Evolutionary conservation across 2,888 invertebrate species (phyloP).

Genomic region (Apoda limacodes): DNA sequence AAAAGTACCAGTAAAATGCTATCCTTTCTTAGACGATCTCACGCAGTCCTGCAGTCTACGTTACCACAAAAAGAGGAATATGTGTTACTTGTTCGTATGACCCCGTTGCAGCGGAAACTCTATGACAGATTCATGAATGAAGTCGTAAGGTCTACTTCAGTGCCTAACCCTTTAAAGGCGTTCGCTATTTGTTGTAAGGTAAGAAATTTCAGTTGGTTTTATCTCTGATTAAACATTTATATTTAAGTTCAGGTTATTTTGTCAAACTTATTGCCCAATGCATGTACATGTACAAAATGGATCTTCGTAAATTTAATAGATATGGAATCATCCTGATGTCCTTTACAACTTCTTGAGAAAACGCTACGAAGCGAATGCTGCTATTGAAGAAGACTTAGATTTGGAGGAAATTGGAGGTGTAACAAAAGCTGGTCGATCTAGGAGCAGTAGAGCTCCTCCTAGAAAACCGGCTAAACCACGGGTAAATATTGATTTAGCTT

Average conservation of each 20-base stretch:
- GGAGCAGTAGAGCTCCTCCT: conserved; percentile 31
- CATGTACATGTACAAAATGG: neutral
- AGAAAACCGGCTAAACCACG: conserved; percentile 35
- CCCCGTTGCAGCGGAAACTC: conserved; percentile 87
- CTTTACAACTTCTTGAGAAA: conserved; percentile 89
- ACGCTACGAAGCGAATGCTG: conserved; percentile 80
- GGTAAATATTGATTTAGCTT: conserved; percentile 31
- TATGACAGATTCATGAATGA: conserved; percentile 96
- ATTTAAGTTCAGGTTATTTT: too few relatives aligned
- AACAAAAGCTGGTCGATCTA: conserved; percentile 47
- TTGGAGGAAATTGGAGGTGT: conserved; percentile 80
- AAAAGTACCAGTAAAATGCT: too few relatives aligned
- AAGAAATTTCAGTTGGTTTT: conserved; percentile 14
- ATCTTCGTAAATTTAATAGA: conserved; percentile 46
- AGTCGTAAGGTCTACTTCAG: conserved; percentile 85
- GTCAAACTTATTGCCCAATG: neutral
- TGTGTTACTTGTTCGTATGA: conserved; percentile 91
- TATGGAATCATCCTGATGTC: conserved; percentile 96
- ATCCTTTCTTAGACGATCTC: conserved; percentile 82
- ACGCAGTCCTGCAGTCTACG: conserved; percentile 91
- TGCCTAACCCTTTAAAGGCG: conserved; percentile 96
- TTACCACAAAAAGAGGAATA: conserved; percentile 96
- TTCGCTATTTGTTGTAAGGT: conserved; percentile 98
- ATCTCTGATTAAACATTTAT: conserved; percentile 2
- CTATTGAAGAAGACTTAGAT: conserved; percentile 80